These are phyloP conservation scores for Mesodorylaimus sp. DNA, from an alignment of 2,888 invertebrate species.

Conservation along the genomic window DNA sequence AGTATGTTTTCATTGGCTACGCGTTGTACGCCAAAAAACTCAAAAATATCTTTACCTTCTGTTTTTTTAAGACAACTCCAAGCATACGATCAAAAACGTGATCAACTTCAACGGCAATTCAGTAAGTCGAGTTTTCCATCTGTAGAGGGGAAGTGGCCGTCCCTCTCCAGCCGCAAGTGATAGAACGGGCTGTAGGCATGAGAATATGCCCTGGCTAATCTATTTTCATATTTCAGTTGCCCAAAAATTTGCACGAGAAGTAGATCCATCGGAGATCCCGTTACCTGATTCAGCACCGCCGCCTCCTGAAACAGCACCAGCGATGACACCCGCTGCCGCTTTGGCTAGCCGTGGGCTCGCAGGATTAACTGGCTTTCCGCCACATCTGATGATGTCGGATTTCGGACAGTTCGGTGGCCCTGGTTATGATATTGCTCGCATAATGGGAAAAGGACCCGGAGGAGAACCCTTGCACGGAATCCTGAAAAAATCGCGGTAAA, in stretches of 20 bases:
- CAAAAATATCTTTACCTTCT: background rate
- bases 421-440: background rate
- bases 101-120: constrained; percentile 15
- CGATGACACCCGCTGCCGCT: constrained; percentile 13
- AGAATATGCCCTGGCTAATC: too few species aligned
- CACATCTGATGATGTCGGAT: background rate
- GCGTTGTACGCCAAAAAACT: background rate
- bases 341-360: background rate
- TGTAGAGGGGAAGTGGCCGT: too few species aligned
- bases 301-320: constrained; percentile 2
- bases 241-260: constrained; percentile 16
- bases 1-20: background rate
- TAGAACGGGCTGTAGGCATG: too few species aligned
- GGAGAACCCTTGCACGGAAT: background rate
- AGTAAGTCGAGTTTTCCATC: constrained; percentile 14
- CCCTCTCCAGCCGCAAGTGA: too few species aligned
- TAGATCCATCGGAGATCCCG: constrained; percentile 18
- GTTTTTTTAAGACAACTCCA: constrained; percentile 14
- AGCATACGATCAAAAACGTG: constrained; percentile 17
- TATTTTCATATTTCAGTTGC: constrained; percentile 19
- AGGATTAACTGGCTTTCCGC: background rate
- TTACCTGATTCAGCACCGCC: constrained; percentile 14
- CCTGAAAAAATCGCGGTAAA: background rate
- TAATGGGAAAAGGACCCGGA: background rate
- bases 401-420: background rate